phyloP scores from a whole-genome alignment of 2,888 invertebrate species.

The Escarpia spicata region DNA sequence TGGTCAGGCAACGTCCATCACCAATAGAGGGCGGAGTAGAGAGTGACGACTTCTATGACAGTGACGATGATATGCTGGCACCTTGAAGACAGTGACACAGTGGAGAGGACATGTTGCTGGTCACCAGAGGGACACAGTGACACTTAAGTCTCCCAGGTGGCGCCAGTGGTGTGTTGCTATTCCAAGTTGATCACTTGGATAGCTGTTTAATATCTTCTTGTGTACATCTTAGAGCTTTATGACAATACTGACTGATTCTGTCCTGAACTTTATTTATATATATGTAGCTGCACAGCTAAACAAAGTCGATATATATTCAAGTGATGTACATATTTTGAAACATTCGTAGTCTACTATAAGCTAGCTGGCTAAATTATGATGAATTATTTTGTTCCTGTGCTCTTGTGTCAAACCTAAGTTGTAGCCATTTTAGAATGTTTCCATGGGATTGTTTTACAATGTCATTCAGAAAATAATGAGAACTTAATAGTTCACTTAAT shows the following conservation, averaged over 20 bases:
- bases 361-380: background rate
- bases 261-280: background rate
- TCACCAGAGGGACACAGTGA: background rate
- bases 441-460: background rate
- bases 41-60: slow-evolving; percentile 59
- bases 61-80: slow-evolving; percentile 49
- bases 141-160: background rate
- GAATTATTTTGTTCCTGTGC: background rate
- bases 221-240: too few species aligned
- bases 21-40: slow-evolving; percentile 59
- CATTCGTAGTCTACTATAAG: background rate
- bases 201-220: background rate
- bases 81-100: background rate
- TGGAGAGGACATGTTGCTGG: background rate
- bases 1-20: slow-evolving; percentile 53
- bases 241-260: background rate
- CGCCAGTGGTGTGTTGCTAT: too few species aligned
- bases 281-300: background rate
- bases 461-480: background rate
- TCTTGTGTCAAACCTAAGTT: background rate
- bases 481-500: background rate
- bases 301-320: background rate
- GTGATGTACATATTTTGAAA: background rate
- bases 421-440: background rate
- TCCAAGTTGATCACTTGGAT: background rate